Conservation (phyloP, 1,140 invertebrate species). For the Meloidogyne chitwoodi region DNA sequence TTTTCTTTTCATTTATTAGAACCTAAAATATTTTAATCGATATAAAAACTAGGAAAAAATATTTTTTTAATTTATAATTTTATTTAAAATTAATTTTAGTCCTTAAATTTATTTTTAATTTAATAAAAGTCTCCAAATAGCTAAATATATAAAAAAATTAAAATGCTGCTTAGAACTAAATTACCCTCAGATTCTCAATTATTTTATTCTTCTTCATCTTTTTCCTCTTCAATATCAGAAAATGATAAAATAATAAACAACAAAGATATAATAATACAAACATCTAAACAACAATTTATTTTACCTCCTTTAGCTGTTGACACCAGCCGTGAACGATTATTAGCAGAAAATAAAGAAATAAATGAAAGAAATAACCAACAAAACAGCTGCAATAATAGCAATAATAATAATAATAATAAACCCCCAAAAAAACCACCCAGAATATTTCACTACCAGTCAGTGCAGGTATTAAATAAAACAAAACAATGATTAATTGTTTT, state of each 20-base stretch:
- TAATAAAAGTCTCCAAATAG: background rate
- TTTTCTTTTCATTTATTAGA: too few species aligned
- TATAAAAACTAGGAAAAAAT: too few species aligned
- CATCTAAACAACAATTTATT: background rate
- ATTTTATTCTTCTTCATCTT: background rate
- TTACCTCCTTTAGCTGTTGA: background rate
- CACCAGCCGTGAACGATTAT: background rate
- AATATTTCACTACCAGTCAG: conserved; percentile 24
- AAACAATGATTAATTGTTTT: too few species aligned
- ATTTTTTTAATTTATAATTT: background rate
- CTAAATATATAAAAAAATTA: background rate
- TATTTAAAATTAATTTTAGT: background rate
- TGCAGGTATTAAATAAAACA: conserved; percentile 18
- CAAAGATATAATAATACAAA: background rate
- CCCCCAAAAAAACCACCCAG: conserved; percentile 28
- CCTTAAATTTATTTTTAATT: background rate
- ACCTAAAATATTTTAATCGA: too few species aligned
- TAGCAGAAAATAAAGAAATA: background rate
- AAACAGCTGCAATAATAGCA: background rate
- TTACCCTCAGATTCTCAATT: background rate
- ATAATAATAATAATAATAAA: background rate
- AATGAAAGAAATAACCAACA: background rate
- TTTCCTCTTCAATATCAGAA: too few species aligned
- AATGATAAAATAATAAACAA: too few species aligned
- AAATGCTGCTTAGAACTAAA: background rate